phyloP scores from a whole-genome alignment of 2,888 invertebrate genomes.

The Microctonus brassicae region DNA sequence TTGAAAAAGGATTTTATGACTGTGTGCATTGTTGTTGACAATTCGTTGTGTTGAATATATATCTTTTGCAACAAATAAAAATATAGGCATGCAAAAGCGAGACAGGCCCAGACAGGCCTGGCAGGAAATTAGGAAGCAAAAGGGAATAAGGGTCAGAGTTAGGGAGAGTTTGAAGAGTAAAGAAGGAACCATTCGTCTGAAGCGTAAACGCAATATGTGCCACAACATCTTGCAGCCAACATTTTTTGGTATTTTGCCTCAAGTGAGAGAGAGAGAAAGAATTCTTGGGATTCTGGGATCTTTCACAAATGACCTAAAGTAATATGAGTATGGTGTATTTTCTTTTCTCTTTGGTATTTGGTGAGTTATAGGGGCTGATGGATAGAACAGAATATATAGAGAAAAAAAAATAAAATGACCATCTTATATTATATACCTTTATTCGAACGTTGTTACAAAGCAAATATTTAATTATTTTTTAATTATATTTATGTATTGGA shows the following conservation, averaged over 20 bases:
- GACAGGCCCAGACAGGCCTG: conserved; percentile 30
- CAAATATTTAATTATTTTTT: not conserved
- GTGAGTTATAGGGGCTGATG: not conserved
- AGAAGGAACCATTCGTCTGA: conserved; percentile 36
- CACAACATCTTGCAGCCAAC: conserved; percentile 31
- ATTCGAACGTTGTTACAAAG: not conserved
- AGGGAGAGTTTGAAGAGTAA: conserved; percentile 37
- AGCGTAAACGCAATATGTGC: conserved; percentile 37
- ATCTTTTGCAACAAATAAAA: conserved; percentile 28
- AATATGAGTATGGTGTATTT: conserved; percentile 14
- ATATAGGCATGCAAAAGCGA: conserved; percentile 14
- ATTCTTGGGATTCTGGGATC: conserved; percentile 29
- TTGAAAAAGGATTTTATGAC: too few species aligned
- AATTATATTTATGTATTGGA: too few species aligned
- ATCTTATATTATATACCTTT: not conserved
- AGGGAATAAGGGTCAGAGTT: conserved; percentile 24
- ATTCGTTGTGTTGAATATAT: conserved; percentile 6
- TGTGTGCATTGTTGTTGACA: conserved; percentile 24
- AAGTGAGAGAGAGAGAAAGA: too few species aligned
- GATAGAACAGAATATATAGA: not conserved
- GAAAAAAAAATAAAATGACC: not conserved
- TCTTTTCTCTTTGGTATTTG: conserved; percentile 14
- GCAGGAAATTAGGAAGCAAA: conserved; percentile 36
- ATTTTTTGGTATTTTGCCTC: conserved; percentile 24
- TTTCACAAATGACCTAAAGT: conserved; percentile 21